Evolutionary conservation across 2,797 vertebrate genomes (phyloP), one percentile per base, ranked within the genome.

Genomic region (Dermochelys coriacea): DNA sequence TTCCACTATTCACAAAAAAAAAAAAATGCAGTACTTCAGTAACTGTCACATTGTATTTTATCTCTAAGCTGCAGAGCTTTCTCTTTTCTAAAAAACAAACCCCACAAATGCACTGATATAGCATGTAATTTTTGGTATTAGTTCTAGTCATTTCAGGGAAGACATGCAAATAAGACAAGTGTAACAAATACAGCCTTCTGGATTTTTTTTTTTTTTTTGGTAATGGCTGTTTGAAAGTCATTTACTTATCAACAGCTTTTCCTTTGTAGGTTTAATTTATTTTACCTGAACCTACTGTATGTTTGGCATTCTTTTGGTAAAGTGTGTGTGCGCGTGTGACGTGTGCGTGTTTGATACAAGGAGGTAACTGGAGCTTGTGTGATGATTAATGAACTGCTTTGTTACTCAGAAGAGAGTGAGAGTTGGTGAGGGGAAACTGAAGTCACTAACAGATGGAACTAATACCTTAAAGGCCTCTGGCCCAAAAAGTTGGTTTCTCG

Each of bases 11-110:
- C 88, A 96, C 90, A 96, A 97, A 88, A 97, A 97, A 88, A 97
- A 97, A 88, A 97, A 95, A 95, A 92, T 93, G 96, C 95, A 97
- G 97, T 98, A 96, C 97, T 97, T 96, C 98, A 98, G 98, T 97
- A 98, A 98, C 98, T 95, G 90, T 92, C 96, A 97, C 93, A 97
- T 97, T 98, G 97, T 95, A 95, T 94, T 98, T 98, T 98, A 98
- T 98, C 97, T 98, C 94, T 75, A 94, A 96, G 95, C 93, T 97
- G 96, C 98, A 98, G 97, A 98, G 94, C 87, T 96, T 96, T 97
- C 94, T 90, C 64, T 96, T 94, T 84, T 87, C 91, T 79, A 88
- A 81, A 25, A 94, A 97, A 96, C 96, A 96, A 97, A 94, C 96
- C 84, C 86, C 92, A 92, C 90, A 91, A 88, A 90, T 41, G 29